A percentile compares a stretch with the other conserved stretches of the same genome.
Conservation (phyloP, 2,113 vertebrate genomes). For the Mormoops blainvillei region DNA sequence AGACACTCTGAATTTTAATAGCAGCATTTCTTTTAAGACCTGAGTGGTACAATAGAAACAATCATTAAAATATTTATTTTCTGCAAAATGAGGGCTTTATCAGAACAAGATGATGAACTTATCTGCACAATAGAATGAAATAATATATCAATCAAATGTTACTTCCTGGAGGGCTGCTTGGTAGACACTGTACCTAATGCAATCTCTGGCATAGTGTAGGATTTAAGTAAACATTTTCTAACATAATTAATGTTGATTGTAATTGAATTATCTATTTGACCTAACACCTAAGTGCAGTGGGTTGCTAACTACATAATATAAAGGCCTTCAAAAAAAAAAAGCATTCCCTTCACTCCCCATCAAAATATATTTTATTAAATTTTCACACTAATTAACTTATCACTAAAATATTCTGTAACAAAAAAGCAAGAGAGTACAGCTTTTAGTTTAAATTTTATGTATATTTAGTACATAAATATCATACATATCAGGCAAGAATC, state of each 20-base stretch:
- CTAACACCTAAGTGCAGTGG: not conserved
- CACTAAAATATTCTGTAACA: not conserved
- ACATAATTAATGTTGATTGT: not conserved
- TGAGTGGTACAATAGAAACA: conserved; percentile 27
- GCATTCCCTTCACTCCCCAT: not conserved
- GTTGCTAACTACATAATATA: not conserved
- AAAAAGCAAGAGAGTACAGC: not conserved
- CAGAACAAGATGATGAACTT: not conserved
- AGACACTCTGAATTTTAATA: conserved; percentile 80
- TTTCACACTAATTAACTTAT: not conserved
- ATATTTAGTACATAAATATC: not conserved
- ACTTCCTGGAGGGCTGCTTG: not conserved
- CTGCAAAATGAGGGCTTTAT: not conserved
- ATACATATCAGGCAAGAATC: not conserved
- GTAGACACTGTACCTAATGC: not conserved
- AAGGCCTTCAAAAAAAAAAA: not conserved
- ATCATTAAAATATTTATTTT: not conserved
- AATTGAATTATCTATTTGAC: not conserved
- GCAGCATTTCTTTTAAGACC: conserved; percentile 66
- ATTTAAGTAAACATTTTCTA: not conserved
- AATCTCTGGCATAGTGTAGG: not conserved
- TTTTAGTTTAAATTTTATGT: not conserved
- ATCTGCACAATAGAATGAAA: not conserved
- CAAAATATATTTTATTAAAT: not conserved
- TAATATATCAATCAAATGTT: not conserved